Conservation (phyloP, 1,140 invertebrate genomes). For the Marisa cornuarietis region DNA sequence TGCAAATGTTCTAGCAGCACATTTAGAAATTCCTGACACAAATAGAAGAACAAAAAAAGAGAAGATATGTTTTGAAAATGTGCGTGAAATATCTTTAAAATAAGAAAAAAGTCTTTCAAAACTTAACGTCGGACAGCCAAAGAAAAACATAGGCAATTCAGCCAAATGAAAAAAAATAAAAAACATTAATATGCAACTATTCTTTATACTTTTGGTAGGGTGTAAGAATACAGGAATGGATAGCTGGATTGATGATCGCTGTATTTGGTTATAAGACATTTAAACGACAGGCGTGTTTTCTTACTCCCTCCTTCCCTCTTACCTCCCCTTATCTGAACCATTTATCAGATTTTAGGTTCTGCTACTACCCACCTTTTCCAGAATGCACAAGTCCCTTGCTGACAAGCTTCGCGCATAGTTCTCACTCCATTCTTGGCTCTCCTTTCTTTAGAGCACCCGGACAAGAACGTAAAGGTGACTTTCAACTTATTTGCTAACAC, state of each 20-base stretch:
- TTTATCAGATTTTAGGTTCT: not conserved
- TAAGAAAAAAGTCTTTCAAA: slow-evolving; percentile 12
- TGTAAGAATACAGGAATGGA: too few species aligned
- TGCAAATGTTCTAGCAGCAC: too few species aligned
- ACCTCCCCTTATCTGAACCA: too few species aligned
- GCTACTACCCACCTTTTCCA: not conserved
- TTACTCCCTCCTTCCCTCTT: not conserved
- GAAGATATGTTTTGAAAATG: too few species aligned
- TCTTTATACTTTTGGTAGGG: too few species aligned
- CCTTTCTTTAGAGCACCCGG: not conserved
- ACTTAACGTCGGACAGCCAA: not conserved
- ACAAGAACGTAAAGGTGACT: slow-evolving; percentile 9
- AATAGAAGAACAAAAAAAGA: not conserved
- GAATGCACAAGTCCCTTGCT: too few species aligned
- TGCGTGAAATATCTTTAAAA: slow-evolving; percentile 24
- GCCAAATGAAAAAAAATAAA: too few species aligned
- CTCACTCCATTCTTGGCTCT: too few species aligned
- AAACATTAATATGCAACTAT: too few species aligned
- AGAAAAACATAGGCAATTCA: not conserved
- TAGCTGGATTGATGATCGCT: not conserved
- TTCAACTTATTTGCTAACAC: slow-evolving; percentile 28
- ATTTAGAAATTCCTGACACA: too few species aligned
- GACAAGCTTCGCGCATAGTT: not conserved
- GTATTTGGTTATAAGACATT: too few species aligned
- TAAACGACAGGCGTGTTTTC: too few species aligned